Conservation (phyloP, 2,888 invertebrate species). For the Sylvicola cinctus region DNA sequence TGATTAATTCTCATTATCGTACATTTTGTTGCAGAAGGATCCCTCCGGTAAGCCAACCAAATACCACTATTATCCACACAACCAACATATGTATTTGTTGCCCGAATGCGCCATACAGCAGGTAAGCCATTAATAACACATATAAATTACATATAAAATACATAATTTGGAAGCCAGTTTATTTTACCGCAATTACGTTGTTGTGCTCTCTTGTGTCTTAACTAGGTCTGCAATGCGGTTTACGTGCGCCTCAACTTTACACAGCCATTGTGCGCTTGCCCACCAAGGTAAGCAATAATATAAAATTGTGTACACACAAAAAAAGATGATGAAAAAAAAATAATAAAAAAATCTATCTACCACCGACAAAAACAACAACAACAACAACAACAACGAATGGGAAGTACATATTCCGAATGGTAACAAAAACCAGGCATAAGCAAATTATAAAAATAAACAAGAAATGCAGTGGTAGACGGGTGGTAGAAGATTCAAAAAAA, state of each 20-base stretch:
- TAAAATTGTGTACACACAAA: background rate
- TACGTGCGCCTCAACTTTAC: constrained; percentile 83
- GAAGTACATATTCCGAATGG: too few relatives aligned
- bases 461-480: too few relatives aligned
- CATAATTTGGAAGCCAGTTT: background rate
- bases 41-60: constrained; percentile 71
- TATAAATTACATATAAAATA: background rate
- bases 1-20: too few relatives aligned
- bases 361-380: too few relatives aligned
- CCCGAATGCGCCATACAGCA: constrained; percentile 91
- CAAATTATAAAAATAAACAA: too few relatives aligned
- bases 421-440: too few relatives aligned
- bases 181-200: background rate
- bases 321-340: background rate
- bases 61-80: constrained; percentile 86
- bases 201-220: constrained; percentile 1
- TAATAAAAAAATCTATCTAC: background rate
- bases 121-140: constrained; percentile 23
- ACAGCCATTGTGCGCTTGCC: constrained; percentile 81
- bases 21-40: constrained; percentile 23
- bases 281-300: constrained; percentile 34
- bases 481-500: too few relatives aligned
- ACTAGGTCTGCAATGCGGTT: constrained; percentile 75
- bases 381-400: too few relatives aligned
- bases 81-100: constrained; percentile 77